Conservation (phyloP, 1,140 invertebrate species). For the Bicyclus anynana region DNA sequence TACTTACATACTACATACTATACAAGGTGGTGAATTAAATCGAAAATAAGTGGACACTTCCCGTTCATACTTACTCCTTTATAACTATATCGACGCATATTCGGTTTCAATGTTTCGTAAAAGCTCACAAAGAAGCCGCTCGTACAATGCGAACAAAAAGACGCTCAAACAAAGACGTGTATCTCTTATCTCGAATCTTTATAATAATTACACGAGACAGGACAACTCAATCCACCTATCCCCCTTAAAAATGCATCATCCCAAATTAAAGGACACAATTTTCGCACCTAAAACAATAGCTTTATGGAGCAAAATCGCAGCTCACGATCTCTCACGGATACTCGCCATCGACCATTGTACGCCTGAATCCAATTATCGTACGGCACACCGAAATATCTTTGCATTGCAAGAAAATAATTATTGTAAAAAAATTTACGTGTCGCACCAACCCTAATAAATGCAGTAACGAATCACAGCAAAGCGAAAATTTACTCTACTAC, state of each 20-base stretch:
- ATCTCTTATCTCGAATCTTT: conserved; percentile 64
- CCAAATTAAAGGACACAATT: not conserved
- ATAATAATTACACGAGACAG: conserved; percentile 70
- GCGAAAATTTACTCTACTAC: conserved; percentile 14
- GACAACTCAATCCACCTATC: conserved; percentile 59
- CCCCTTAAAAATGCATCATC: conserved; percentile 11
- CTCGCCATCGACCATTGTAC: conserved; percentile 17
- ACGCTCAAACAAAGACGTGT: conserved; percentile 40
- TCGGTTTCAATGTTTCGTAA: conserved; percentile 22
- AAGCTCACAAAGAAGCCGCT: conserved; percentile 26
- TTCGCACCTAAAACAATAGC: conserved; percentile 1
- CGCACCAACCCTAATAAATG: conserved; percentile 46
- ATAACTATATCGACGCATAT: conserved; percentile 22
- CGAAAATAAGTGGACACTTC: not conserved
- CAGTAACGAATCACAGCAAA: not conserved
- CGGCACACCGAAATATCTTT: conserved; percentile 58
- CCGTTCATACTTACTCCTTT: conserved; percentile 12
- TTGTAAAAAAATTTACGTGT: conserved; percentile 44
- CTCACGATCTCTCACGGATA: not conserved
- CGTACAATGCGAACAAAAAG: conserved; percentile 30
- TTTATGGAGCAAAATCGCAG: conserved; percentile 14
- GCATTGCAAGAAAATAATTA: conserved; percentile 55
- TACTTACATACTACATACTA: too few species aligned
- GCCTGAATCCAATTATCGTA: conserved; percentile 60
- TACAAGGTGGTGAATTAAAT: too few species aligned